Percentiles rank a stretch among this genome's conserved stretches.
phyloP scores from a whole-genome alignment of 1,140 invertebrate genomes.

The Platyscapa corneri region DNA sequence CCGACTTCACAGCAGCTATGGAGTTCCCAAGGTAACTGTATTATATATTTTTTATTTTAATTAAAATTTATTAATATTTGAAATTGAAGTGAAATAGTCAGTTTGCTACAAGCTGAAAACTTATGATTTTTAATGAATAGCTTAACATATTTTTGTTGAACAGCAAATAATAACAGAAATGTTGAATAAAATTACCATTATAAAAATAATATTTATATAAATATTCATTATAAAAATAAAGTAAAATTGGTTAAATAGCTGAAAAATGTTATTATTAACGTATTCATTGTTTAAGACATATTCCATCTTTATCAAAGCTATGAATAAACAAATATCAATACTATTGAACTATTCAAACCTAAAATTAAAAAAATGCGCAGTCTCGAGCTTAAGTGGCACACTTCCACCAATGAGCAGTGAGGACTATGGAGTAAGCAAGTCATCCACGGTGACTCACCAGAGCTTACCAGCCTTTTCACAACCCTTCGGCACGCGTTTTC shows the following conservation, averaged over 20 bases:
- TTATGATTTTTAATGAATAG: no score
- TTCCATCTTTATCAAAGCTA: background rate
- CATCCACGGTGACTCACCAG: slow-evolving; percentile 62
- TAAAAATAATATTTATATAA: no score
- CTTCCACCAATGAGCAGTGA: slow-evolving; percentile 56
- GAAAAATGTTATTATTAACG: no score
- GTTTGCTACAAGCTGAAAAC: background rate
- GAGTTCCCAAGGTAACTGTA: slow-evolving; percentile 61
- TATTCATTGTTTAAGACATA: no score
- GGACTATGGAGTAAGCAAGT: slow-evolving; percentile 64
- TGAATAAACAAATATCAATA: background rate
- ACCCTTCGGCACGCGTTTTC: slow-evolving; percentile 62
- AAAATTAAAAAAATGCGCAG: slow-evolving; percentile 8
- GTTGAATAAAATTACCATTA: no score
- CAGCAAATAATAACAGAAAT: no score
- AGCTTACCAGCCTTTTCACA: slow-evolving; percentile 66
- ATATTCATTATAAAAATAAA: no score
- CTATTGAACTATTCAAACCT: background rate
- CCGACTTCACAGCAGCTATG: slow-evolving; percentile 62
- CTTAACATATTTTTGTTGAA: no score
- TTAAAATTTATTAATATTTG: background rate
- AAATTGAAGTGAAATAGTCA: background rate
- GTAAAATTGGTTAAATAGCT: no score
- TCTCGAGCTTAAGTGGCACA: background rate
- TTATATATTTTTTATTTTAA: background rate